Percentiles rank a stretch among this genome's conserved stretches.
phyloP scores from a whole-genome alignment of 2,113 vertebrate species.

The Triplophysa dalaica region DNA sequence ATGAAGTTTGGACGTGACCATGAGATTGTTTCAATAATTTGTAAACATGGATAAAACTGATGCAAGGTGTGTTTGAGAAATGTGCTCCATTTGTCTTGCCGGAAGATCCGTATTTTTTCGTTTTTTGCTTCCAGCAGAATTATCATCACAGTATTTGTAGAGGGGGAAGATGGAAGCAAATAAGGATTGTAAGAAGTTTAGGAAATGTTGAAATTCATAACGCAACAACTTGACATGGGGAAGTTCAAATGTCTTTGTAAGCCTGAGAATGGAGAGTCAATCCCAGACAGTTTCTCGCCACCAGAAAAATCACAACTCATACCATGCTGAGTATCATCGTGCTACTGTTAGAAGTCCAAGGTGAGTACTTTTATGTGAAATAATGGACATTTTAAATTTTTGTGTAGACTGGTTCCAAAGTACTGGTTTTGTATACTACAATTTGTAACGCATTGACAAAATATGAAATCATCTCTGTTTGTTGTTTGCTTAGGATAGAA shows the following conservation, averaged over 20 bases:
- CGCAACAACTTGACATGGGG: neutral
- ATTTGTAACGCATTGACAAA: too few relatives aligned
- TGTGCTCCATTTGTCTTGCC: too few relatives aligned
- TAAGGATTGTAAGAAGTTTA: neutral
- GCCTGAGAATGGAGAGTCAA: neutral
- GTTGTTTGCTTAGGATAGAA: too few relatives aligned
- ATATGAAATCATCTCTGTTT: too few relatives aligned
- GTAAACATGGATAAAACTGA: too few relatives aligned
- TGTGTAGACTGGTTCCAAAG: neutral
- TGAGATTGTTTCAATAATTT: too few relatives aligned
- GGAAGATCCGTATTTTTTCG: too few relatives aligned
- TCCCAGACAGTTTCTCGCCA: neutral
- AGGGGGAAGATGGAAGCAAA: neutral
- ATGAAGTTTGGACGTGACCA: too few relatives aligned
- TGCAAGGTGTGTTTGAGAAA: too few relatives aligned
- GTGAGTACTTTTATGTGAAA: neutral
- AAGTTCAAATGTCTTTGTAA: neutral
- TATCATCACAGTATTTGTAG: neutral
- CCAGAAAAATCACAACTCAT: too few relatives aligned
- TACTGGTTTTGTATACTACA: too few relatives aligned
- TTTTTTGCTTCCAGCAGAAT: too few relatives aligned
- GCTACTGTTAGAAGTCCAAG: slow-evolving; percentile 6
- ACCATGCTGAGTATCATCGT: neutral
- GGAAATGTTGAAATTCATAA: slow-evolving; percentile 16
- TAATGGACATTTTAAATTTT: neutral